A percentile compares a stretch with the other conserved stretches of the same genome.
phyloP scores from a whole-genome alignment of 2,113 vertebrate species.

The Paramormyrops kingsleyae region DNA sequence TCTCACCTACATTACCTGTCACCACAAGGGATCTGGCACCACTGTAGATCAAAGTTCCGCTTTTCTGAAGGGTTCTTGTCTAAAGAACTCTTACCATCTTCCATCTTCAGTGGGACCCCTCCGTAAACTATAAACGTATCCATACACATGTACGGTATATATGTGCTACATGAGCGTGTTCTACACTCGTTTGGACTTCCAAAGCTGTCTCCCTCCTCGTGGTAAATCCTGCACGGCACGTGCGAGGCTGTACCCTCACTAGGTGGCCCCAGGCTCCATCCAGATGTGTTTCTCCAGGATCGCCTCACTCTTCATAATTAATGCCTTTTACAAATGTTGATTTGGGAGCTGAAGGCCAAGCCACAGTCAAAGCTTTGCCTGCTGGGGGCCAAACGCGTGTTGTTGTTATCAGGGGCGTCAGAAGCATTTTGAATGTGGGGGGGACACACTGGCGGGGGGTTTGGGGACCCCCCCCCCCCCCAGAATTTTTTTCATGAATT shows the following conservation, averaged over 20 bases:
- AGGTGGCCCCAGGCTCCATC: neutral
- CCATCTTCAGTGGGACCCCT: neutral
- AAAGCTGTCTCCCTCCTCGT: neutral
- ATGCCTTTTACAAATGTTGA: neutral
- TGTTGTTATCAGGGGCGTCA: neutral
- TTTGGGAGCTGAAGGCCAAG: neutral
- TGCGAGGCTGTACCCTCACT: neutral
- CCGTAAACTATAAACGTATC: neutral
- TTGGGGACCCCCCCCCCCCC: too few relatives aligned
- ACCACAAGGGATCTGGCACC: conserved; percentile 15
- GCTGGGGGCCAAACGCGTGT: neutral
- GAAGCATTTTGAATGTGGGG: too few relatives aligned
- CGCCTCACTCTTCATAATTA: neutral
- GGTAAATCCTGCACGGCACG: neutral
- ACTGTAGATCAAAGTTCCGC: conserved; percentile 27
- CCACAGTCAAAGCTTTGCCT: neutral
- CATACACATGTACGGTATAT: neutral
- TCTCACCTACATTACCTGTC: conserved; percentile 17
- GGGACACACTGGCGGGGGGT: too few relatives aligned
- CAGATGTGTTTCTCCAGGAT: neutral
- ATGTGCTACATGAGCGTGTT: neutral
- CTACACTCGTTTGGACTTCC: neutral
- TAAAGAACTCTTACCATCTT: neutral
- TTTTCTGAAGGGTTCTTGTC: conserved; percentile 10
- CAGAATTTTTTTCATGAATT: too few relatives aligned